Percentiles rank a stretch among this genome's conserved stretches.
These are phyloP conservation scores for Sarcophilus harrisii DNA, from an alignment of 2,797 vertebrate genomes.

Conservation along the genomic window DNA sequence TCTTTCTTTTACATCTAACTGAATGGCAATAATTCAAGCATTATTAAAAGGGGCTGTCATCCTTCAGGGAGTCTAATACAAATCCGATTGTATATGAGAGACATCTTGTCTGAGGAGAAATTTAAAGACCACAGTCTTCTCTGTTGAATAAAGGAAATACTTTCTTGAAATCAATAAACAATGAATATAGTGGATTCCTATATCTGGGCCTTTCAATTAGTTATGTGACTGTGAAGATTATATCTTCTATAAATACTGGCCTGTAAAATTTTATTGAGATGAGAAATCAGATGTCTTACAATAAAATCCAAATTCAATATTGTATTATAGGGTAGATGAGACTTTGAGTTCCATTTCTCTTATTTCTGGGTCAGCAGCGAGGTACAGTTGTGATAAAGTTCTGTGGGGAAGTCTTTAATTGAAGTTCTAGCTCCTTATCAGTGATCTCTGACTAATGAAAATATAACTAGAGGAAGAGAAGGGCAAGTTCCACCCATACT, in stretches of 20 bases:
- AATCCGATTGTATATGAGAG: background rate
- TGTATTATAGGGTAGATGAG: background rate
- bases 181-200: background rate
- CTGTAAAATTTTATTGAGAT: background rate
- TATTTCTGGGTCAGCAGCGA: background rate
- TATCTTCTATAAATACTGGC: background rate
- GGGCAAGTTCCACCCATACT: background rate
- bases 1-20: background rate
- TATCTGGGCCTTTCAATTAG: background rate
- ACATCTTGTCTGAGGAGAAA: background rate
- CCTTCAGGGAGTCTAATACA: background rate
- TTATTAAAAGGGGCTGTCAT: background rate
- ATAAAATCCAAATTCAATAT: background rate
- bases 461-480: background rate
- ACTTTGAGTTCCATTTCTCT: background rate
- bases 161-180: background rate
- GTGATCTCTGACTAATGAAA: background rate
- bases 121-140: background rate
- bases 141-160: background rate
- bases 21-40: background rate
- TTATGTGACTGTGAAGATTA: background rate
- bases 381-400: background rate
- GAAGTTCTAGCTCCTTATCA: background rate
- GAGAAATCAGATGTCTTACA: background rate
- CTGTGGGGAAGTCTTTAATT: background rate